Evolutionary conservation across 1,140 invertebrate species (phyloP).

Genomic region (Saccostrea glomerata): DNA sequence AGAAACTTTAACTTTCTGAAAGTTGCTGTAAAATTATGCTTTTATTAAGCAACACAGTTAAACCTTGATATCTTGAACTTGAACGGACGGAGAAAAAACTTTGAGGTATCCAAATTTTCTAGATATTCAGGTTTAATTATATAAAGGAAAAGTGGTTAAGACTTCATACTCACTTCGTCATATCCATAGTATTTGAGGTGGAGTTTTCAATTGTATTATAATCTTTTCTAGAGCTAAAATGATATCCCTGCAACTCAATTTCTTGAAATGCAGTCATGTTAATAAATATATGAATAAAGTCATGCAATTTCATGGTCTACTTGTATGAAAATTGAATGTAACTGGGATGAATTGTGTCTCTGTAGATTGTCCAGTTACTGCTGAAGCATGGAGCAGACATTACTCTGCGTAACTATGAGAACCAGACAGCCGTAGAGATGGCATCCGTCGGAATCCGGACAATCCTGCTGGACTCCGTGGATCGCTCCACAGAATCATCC

Average conservation of each 20-base stretch:
- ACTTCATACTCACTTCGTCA: no score
- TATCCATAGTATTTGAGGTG: no score
- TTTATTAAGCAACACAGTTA: neutral
- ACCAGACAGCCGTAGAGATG: slow-evolving; percentile 74
- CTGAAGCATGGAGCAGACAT: slow-evolving; percentile 76
- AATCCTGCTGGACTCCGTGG: slow-evolving; percentile 74
- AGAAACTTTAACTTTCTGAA: neutral
- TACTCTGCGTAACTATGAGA: slow-evolving; percentile 76
- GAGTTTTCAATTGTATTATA: no score
- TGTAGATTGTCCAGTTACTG: slow-evolving; percentile 75
- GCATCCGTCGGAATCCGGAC: slow-evolving; percentile 71
- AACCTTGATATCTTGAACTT: no score
- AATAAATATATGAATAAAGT: no score
- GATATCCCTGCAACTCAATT: no score
- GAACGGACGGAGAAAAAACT: no score
- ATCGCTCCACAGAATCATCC: slow-evolving; percentile 65
- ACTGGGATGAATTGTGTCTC: neutral
- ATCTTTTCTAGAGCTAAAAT: no score
- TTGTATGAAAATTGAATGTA: neutral
- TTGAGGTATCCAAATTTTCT: no score
- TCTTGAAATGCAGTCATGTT: no score
- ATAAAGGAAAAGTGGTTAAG: no score
- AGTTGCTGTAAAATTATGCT: neutral
- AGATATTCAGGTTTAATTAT: no score
- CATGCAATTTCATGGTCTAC: neutral